Evolutionary conservation across 1,140 invertebrate species (phyloP).

Genomic region (Drosophila takahashii): DNA sequence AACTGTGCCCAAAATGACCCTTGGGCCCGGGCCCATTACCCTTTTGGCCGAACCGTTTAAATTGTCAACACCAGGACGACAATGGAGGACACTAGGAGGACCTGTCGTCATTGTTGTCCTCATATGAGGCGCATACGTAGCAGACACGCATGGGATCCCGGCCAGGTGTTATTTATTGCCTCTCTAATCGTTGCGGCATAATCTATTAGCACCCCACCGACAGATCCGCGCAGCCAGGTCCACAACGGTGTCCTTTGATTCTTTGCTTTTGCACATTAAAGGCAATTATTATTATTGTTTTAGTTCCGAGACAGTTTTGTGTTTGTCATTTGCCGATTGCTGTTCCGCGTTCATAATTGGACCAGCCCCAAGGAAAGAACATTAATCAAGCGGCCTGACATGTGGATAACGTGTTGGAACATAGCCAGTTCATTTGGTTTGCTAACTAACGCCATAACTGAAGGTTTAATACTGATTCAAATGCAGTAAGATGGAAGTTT

Average conservation of each 20-base stretch:
- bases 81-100: conserved; percentile 26
- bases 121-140: conserved; percentile 28
- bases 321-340: conserved; percentile 52
- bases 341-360: conserved; percentile 43
- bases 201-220: conserved; percentile 73
- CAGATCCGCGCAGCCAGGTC: conserved; percentile 23
- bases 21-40: conserved; percentile 49
- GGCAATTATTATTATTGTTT: conserved; percentile 80
- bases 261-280: conserved; percentile 67
- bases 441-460: background rate
- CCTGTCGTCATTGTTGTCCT: conserved; percentile 45
- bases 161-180: conserved; percentile 81
- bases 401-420: conserved; percentile 17
- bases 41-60: conserved; percentile 69
- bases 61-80: conserved; percentile 74
- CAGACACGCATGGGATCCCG: conserved; percentile 69
- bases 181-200: conserved; percentile 83
- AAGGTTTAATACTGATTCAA: background rate
- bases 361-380: conserved; percentile 24
- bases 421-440: conserved; percentile 3
- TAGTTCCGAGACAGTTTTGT: conserved; percentile 64
- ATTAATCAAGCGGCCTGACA: conserved; percentile 58
- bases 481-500: background rate
- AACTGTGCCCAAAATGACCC: conserved; percentile 29
- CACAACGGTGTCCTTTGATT: conserved; percentile 43